A percentile compares a stretch with the other conserved stretches of the same genome.
Conservation (phyloP, 2,888 invertebrate genomes). For the Anticlea derivata region DNA sequence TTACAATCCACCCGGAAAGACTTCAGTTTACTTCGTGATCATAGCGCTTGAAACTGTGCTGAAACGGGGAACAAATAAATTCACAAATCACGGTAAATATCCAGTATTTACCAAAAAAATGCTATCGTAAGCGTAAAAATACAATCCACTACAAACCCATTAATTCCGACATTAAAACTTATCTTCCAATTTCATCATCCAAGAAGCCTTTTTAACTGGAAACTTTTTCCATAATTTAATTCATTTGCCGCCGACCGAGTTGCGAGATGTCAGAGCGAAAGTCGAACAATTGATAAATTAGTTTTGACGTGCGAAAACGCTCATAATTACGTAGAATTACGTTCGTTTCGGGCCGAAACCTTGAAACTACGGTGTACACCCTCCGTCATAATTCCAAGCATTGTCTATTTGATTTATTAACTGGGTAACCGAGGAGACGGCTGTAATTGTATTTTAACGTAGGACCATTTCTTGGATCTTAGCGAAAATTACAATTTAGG, state of each 20-base stretch:
- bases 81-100: no score
- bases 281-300: slow-evolving; percentile 43
- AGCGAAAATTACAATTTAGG: slow-evolving; percentile 23
- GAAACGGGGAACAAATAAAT: no score
- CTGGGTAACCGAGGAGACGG: slow-evolving; percentile 23
- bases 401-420: slow-evolving; percentile 36
- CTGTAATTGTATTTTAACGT: slow-evolving; percentile 29
- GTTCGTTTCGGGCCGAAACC: slow-evolving; percentile 27
- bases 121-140: slow-evolving; percentile 5
- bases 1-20: no score
- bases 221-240: slow-evolving; percentile 41
- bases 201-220: slow-evolving; percentile 32
- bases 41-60: no score
- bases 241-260: slow-evolving; percentile 31
- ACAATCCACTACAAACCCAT: slow-evolving; percentile 14
- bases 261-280: slow-evolving; percentile 29
- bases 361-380: slow-evolving; percentile 21
- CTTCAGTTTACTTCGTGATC: no score
- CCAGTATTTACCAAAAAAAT: not conserved
- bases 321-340: slow-evolving; percentile 42
- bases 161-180: slow-evolving; percentile 14
- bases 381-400: slow-evolving; percentile 28
- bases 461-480: slow-evolving; percentile 8
- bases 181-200: slow-evolving; percentile 21
- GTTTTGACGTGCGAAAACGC: slow-evolving; percentile 40